These are phyloP conservation scores for Neoitamus cyanurus DNA, from an alignment of 2,888 invertebrate species.

Conservation along the genomic window DNA sequence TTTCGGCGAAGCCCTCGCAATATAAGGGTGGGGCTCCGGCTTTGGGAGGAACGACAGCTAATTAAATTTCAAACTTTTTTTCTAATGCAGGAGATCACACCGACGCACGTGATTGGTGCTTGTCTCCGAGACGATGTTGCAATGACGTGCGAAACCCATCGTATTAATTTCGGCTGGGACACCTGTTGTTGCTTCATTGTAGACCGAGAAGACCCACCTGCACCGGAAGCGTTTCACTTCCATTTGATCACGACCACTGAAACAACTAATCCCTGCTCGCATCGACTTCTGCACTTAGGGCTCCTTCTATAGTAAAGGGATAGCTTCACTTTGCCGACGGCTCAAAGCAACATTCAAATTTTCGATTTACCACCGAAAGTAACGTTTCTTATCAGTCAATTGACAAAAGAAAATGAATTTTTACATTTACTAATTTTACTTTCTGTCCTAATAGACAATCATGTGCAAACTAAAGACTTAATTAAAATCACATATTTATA, in stretches of 20 bases:
- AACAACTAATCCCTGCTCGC: not conserved
- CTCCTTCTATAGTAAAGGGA: not conserved
- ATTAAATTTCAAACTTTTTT: constrained; percentile 22
- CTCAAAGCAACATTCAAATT: not conserved
- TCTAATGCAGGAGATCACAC: not conserved
- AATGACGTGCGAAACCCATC: not conserved
- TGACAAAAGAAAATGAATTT: too few species aligned
- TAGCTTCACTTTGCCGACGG: not conserved
- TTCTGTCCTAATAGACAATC: too few species aligned
- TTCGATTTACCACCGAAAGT: not conserved
- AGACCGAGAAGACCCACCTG: not conserved
- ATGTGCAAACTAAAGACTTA: too few species aligned
- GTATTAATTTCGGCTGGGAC: not conserved
- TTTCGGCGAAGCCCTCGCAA: constrained; percentile 5
- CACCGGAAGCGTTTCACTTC: not conserved
- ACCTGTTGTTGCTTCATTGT: constrained; percentile 22
- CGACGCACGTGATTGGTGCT: not conserved
- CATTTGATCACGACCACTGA: not conserved
- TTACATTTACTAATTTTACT: too few species aligned
- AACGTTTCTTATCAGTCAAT: too few species aligned
- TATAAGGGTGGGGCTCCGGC: constrained; percentile 21
- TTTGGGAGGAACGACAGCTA: not conserved
- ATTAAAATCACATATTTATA: too few species aligned
- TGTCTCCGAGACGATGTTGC: not conserved
- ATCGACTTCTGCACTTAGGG: not conserved